Evolutionary conservation across 2,888 invertebrate genomes (phyloP), one percentile per base, ranked within the genome.

Genomic region (Lithodes maja): DNA sequence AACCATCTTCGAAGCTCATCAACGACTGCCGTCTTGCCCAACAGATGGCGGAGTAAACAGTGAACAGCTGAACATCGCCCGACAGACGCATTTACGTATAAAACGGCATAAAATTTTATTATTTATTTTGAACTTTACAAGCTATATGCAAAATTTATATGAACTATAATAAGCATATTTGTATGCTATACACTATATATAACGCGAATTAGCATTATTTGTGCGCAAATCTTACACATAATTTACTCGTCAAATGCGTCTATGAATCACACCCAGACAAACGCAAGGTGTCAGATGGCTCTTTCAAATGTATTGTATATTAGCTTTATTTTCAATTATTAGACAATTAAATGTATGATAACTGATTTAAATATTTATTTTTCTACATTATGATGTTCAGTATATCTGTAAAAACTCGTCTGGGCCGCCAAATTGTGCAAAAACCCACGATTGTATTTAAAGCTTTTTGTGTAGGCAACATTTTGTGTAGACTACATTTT

Each of bases 41-140:
- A 71, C 85, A 85, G 85, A 85, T 85, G 85, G 85, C 85, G 79
- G 85, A 53, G 79, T 79, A 85, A 85, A 85, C 79, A 85, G 2
- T 33, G 52, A 85, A 85, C 85, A 85, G 85, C 79, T 85, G 85
- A 85, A 71, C 85, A 85, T 85, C 85, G 85, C 79, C 53, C 55
- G 15, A 17, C 80, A 17, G 69, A 33, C 61, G 79, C 85, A 85
- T 85, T 85, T 53, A 12, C 50, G 79, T 50, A 69, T 3, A 7
- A 1, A 7, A 33, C 33, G 33, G 33, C 33, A 33, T 33, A 33
- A 33, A 0, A 33, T 33, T 33, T 33, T 33, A 33, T 33, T 33
- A 33, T 33, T 33, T 33, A 33, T 33, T 33, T 33, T 33, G 33
- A 33, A 33, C 33, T 33, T 33, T 33, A 33, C 33, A 33, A 33